phyloP scores from a whole-genome alignment of 2,113 vertebrate species.

The Egretta garzetta region DNA sequence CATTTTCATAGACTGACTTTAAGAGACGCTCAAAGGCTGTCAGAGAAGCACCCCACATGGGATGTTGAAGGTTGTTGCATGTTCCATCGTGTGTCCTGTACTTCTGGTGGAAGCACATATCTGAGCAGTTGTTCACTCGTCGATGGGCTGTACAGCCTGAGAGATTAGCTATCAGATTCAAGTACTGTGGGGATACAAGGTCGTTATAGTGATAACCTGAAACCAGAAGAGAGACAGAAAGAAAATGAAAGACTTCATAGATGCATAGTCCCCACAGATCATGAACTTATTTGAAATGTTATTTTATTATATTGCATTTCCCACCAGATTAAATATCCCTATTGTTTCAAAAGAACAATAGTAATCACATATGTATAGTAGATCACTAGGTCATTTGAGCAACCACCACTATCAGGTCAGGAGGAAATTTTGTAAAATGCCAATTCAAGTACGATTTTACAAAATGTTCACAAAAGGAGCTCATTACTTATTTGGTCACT shows the following conservation, averaged over 20 bases:
- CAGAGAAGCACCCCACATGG: slow-evolving; percentile 97
- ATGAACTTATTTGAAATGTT: not conserved
- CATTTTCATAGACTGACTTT: slow-evolving; percentile 95
- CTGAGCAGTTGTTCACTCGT: slow-evolving; percentile 94
- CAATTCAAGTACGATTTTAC: not conserved
- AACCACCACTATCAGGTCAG: not conserved
- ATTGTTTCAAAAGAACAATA: not conserved
- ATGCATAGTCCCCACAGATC: not conserved
- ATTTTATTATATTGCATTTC: not conserved
- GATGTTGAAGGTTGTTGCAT: slow-evolving; percentile 97
- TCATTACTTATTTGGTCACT: not conserved
- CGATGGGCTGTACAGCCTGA: slow-evolving; percentile 95
- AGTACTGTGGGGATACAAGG: slow-evolving; percentile 93
- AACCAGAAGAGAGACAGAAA: slow-evolving; percentile 5
- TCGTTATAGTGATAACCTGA: slow-evolving; percentile 98
- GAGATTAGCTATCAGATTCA: slow-evolving; percentile 94
- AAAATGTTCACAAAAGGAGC: not conserved
- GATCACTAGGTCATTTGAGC: not conserved
- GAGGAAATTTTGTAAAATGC: not conserved
- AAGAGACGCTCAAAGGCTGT: slow-evolving; percentile 95
- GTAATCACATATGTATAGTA: not conserved
- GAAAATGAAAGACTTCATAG: not conserved
- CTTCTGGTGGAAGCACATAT: slow-evolving; percentile 97
- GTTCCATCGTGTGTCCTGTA: slow-evolving; percentile 95
- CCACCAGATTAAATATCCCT: not conserved